These are phyloP conservation scores for Abramis brama DNA, from an alignment of 2,113 vertebrate species.

Conservation along the genomic window DNA sequence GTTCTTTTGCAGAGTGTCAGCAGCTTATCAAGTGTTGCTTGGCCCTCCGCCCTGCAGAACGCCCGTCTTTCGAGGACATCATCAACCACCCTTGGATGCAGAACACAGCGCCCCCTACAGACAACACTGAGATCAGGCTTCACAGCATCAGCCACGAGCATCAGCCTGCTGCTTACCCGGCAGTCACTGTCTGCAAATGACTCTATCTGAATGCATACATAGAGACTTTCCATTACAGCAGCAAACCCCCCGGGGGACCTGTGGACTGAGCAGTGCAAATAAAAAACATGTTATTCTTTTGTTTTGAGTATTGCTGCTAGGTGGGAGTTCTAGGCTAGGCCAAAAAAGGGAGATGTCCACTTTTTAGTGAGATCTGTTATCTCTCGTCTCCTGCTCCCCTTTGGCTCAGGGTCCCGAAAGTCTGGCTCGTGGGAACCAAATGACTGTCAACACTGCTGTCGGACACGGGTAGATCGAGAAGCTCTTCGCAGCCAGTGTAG, in stretches of 20 bases:
- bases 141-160: constrained; percentile 87
- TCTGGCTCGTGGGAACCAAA: constrained; percentile 23
- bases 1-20: constrained; percentile 83
- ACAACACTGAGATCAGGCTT: constrained; percentile 83
- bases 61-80: constrained; percentile 91
- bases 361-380: background rate
- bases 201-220: background rate
- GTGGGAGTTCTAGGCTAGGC: constrained; percentile 6
- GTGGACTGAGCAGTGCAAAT: constrained; percentile 28
- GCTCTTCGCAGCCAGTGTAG: constrained; percentile 4
- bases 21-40: constrained; percentile 91
- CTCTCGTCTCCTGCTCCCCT: background rate
- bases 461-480: constrained; percentile 10
- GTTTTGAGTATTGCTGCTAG: constrained; percentile 40
- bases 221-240: constrained; percentile 31
- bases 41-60: constrained; percentile 85
- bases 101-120: constrained; percentile 75
- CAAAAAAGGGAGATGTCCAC: background rate
- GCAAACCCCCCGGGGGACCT: constrained; percentile 9
- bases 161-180: constrained; percentile 72
- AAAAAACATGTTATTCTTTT: constrained; percentile 36
- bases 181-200: constrained; percentile 69
- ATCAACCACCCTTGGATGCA: constrained; percentile 94
- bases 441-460: constrained; percentile 2
- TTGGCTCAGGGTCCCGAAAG: constrained; percentile 3